These are phyloP conservation scores for Bubo bubo DNA, from an alignment of 2,113 vertebrate genomes.

Conservation along the genomic window DNA sequence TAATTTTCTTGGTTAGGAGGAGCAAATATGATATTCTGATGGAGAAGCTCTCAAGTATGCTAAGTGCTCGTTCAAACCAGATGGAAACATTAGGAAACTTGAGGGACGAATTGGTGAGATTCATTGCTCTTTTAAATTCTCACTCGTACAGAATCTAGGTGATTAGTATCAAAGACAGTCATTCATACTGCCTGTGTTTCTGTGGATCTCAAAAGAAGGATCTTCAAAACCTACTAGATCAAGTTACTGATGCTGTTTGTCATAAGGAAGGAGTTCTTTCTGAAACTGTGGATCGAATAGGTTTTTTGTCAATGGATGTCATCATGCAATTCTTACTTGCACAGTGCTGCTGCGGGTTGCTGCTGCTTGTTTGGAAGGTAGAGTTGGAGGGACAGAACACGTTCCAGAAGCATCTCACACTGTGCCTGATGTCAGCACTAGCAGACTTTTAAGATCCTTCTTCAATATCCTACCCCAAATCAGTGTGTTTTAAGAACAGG, in stretches of 20 bases:
- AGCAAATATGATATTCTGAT: conserved; percentile 92
- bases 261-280: neutral
- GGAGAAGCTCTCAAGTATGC: conserved; percentile 84
- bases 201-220: neutral
- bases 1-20: conserved; percentile 76
- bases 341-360: neutral
- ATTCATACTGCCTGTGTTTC: neutral
- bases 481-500: neutral
- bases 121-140: neutral
- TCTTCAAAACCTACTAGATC: neutral
- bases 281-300: too few relatives aligned
- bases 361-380: neutral
- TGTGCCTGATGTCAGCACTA: neutral
- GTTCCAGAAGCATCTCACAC: neutral
- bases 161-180: neutral
- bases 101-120: conserved; percentile 86
- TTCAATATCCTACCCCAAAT: neutral
- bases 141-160: neutral
- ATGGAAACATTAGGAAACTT: conserved; percentile 78
- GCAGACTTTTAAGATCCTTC: neutral
- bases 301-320: neutral
- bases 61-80: conserved; percentile 77
- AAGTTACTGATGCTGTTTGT: neutral
- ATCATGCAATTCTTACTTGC: neutral
- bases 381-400: neutral